Conservation (phyloP, 2,797 vertebrate genomes). For the Neosilurus mollespiculum region DNA sequence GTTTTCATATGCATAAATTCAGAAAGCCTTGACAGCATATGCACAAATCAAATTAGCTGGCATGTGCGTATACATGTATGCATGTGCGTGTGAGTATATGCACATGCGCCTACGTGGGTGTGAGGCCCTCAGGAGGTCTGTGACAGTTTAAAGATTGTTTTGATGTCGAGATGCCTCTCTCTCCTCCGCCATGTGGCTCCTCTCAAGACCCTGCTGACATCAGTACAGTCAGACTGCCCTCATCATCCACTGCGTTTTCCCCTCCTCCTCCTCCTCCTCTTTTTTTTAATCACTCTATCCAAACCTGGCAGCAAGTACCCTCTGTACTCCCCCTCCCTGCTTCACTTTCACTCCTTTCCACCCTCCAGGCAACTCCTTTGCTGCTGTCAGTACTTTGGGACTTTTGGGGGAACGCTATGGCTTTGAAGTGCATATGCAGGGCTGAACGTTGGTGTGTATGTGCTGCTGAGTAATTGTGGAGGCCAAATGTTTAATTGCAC, state of each 20-base stretch:
- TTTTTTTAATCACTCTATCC: conserved; percentile 89
- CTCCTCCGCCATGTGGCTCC: conserved; percentile 54
- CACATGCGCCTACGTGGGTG: conserved; percentile 47
- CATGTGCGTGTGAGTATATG: conserved; percentile 33
- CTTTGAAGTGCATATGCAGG: conserved; percentile 97
- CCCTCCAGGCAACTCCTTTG: conserved; percentile 81
- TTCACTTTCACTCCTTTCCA: conserved; percentile 77
- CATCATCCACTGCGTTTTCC: conserved; percentile 71
- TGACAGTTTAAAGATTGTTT: conserved; percentile 62
- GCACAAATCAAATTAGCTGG: conserved; percentile 65
- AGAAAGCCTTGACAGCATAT: conserved; percentile 41
- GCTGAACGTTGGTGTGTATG: conserved; percentile 89
- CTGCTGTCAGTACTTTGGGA: conserved; percentile 88
- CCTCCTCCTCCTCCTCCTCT: conserved; percentile 17
- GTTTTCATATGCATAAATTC: conserved; percentile 65
- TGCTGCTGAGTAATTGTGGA: conserved; percentile 93
- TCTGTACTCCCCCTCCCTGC: conserved; percentile 78
- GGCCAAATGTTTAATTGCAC: conserved; percentile 99
- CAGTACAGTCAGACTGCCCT: conserved; percentile 71
- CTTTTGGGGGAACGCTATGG: conserved; percentile 84
- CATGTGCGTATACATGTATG: conserved; percentile 40
- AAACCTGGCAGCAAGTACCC: conserved; percentile 82
- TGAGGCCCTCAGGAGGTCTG: conserved; percentile 43
- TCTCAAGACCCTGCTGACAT: conserved; percentile 58
- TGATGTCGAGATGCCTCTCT: conserved; percentile 58